Evolutionary conservation across 2,797 vertebrate species (phyloP), one percentile per base, ranked within the genome.

Genomic region (Strix occidentalis): DNA sequence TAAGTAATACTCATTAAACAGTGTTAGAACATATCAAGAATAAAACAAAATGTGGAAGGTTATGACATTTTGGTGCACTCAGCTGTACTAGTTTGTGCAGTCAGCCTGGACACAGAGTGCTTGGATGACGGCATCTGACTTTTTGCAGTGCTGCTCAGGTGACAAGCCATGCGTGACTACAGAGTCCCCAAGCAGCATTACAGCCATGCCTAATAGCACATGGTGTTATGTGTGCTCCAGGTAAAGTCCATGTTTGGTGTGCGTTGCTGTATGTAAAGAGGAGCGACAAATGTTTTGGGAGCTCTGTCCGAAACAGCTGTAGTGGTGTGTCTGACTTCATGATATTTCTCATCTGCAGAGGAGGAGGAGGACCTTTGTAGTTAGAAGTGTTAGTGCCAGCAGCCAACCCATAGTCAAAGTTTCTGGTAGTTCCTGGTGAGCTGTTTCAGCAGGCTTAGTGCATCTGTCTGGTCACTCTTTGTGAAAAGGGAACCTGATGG

Each of bases 141-240:
- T 75, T 39, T 35, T 11, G 13, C 25, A 24, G 21, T 13, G 39
- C 53, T 70, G 57, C 23, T 2, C 13, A 3, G 29, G 14, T 41
- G 48, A 46, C 24, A 16, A 18, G 60, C 68, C 1, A 0, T 0
- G 7, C 12, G 5, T 83, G 64, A 23, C 26, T 64, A 4, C 6
- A 7, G 46, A 16, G 16, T 81, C 29, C 48, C 26, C 7, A 2
- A 29, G 24, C 28, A 0, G 0, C 21, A 31, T 18, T 26, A 25
- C 46, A 51, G 23, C 46, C 3, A 0, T 43, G 28, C 28, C 10
- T 43, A 8, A 16, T 1, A 50, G 46, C n/a, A 11, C 8, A 16
- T 20, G 11, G 17, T 35, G 33, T 37, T 70, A 11, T 1, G 4
- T 28, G 50, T 8, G 4, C 19, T 43, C 16, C 35, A 24, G 54